Evolutionary conservation across 1,140 invertebrate genomes (phyloP), one percentile per base, ranked within the genome.

Genomic region (Drosophila oshimai): DNA sequence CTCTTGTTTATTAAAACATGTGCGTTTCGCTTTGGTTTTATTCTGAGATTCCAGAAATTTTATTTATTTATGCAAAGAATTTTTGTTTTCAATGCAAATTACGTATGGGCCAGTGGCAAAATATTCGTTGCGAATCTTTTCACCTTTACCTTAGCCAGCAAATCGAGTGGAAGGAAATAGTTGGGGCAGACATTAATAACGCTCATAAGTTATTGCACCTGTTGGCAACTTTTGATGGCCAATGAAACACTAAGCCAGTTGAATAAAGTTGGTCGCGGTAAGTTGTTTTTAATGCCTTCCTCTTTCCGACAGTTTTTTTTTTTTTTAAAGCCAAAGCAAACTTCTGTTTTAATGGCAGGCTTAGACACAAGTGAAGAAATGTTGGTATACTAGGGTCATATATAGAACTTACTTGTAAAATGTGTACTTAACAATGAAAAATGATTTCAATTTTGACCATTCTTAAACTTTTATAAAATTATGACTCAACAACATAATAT

Each of bases 21-120:
- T 64, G 34, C 34, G 46, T 73, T 74, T 64, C 64, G 51, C 6
- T 42, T 47, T 34, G 7, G 2, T 60, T 50, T 12, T 53, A 1
- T 15, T 50, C n/a, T n/a, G 5, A 7, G 17, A 46, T 54, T 54
- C 51, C 57, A 47, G 44, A 22, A 50, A 54, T 49, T 83, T 60
- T 65, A 78, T 83, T 78, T 78, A 65, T 83, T 78, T 77, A 78
- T 83, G 70, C 57, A 69, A 70, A 75, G 39, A 47, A 45, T 58
- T 65, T 65, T 50, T 65, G 60, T 65, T 65, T 65, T 65, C 34
- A 47, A 65, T 65, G 44, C 62, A 65, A 65, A 65, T 65, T 18
- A 65, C 50, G 58, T 60, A 22, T 28, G 17, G 1, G 18, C 61
- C 61, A 65, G 61, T 36, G 45, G 57, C 61, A 65, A 65, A 65